These are phyloP conservation scores for Tetramorium bicarinatum DNA, from an alignment of 2,888 invertebrate species.

Conservation along the genomic window DNA sequence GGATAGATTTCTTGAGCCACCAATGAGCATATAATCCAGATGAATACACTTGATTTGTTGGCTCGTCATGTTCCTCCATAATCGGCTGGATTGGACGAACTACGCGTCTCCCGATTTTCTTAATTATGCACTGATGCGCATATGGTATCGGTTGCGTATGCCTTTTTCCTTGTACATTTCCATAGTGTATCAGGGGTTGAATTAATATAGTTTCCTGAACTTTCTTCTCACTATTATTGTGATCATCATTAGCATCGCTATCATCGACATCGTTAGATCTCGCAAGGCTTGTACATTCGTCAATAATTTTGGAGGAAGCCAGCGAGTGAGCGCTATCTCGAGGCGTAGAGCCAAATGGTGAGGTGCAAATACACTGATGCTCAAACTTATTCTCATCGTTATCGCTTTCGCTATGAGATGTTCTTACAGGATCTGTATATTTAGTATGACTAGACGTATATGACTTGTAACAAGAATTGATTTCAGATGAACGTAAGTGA, in stretches of 20 bases:
- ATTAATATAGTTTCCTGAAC: slow-evolving; percentile 38
- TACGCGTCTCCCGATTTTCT: slow-evolving; percentile 75
- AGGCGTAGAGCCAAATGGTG: slow-evolving; percentile 92
- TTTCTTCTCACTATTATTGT: slow-evolving; percentile 26
- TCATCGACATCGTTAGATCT: slow-evolving; percentile 14
- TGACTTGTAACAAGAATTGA: slow-evolving; percentile 80
- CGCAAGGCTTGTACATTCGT: slow-evolving; percentile 43
- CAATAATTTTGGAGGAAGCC: slow-evolving; percentile 83
- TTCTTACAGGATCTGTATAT: slow-evolving; percentile 65
- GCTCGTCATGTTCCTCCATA: slow-evolving; percentile 70
- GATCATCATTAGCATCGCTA: slow-evolving; percentile 35
- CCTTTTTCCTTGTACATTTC: slow-evolving; percentile 53
- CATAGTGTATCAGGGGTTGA: slow-evolving; percentile 40
- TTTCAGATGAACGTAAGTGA: slow-evolving; percentile 81
- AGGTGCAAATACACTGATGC: slow-evolving; percentile 91
- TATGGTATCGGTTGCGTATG: slow-evolving; percentile 80
- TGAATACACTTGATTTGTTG: slow-evolving; percentile 89
- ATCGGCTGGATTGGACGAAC: slow-evolving; percentile 79
- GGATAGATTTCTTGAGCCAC: slow-evolving; percentile 93
- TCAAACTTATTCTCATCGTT: slow-evolving; percentile 88
- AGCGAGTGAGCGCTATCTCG: slow-evolving; percentile 89
- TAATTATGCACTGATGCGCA: slow-evolving; percentile 67
- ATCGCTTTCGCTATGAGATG: slow-evolving; percentile 82
- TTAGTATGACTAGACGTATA: slow-evolving; percentile 71
- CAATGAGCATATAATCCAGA: slow-evolving; percentile 96